Evolutionary conservation across 1,140 invertebrate species (phyloP).

Genomic region (Aphis gossypii): DNA sequence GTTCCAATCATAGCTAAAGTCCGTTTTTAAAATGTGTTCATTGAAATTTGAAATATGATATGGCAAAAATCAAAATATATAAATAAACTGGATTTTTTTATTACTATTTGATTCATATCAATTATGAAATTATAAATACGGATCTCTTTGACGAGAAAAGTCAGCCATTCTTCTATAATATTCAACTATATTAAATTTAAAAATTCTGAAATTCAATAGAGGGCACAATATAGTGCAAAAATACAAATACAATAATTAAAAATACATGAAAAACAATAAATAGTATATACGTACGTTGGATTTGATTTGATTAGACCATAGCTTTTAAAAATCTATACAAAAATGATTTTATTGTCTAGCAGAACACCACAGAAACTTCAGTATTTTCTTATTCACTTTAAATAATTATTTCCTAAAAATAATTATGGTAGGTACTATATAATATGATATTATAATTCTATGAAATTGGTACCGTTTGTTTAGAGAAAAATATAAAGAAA

Average conservation of each 20-base stretch:
- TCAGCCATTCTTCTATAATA: no score
- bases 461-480: background rate
- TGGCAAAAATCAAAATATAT: background rate
- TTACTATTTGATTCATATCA: no score
- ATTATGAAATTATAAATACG: background rate
- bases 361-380: no score
- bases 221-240: background rate
- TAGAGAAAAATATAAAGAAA: background rate
- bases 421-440: background rate
- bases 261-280: background rate
- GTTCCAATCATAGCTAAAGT: no score
- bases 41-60: background rate
- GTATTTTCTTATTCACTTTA: background rate
- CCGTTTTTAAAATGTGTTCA: no score
- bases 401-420: background rate
- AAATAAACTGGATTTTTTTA: background rate
- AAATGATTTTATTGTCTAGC: background rate
- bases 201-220: background rate
- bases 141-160: no score
- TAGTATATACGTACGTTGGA: background rate
- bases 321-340: background rate
- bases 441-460: background rate
- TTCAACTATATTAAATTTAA: no score
- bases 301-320: background rate
- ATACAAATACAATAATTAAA: background rate